Conservation (phyloP, 2,888 invertebrate genomes). For the Melipona bicolor region DNA sequence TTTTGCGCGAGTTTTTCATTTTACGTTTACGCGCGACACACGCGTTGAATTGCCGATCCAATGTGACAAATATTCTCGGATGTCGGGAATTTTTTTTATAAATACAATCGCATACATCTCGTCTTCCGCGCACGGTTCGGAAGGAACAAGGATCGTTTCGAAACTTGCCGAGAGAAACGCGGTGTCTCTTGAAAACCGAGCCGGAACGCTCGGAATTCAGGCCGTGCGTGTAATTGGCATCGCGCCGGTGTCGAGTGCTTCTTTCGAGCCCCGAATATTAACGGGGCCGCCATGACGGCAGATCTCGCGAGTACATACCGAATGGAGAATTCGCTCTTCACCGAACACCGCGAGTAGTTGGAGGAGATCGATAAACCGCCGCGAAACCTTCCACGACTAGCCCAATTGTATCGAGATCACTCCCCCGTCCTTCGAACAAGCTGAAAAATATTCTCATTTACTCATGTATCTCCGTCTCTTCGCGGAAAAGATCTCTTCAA, state of each 20-base stretch:
- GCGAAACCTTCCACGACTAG: conserved; percentile 24
- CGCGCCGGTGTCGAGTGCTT: conserved; percentile 44
- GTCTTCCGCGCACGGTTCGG: no score
- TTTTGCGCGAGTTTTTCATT: no score
- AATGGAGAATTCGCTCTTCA: conserved; percentile 34
- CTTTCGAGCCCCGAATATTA: conserved; percentile 50
- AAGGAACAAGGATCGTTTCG: not conserved
- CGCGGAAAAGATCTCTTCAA: no score
- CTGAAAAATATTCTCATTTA: not conserved
- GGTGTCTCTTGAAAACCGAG: not conserved
- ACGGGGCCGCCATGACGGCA: conserved; percentile 29
- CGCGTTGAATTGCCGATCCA: no score
- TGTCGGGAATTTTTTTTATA: not conserved
- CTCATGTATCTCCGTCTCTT: not conserved
- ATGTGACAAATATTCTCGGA: not conserved
- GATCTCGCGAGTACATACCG: conserved; percentile 28
- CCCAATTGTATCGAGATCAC: conserved; percentile 16
- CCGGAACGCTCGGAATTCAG: conserved; percentile 25
- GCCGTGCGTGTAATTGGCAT: conserved; percentile 29
- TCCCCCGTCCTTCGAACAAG: not conserved
- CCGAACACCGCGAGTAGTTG: conserved; percentile 10
- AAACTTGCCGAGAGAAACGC: not conserved
- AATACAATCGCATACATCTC: not conserved
- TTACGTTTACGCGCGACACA: no score
- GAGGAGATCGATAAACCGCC: conserved; percentile 50